phyloP scores from a whole-genome alignment of 2,888 invertebrate species.

The Liopterus haemorrhoidalis region DNA sequence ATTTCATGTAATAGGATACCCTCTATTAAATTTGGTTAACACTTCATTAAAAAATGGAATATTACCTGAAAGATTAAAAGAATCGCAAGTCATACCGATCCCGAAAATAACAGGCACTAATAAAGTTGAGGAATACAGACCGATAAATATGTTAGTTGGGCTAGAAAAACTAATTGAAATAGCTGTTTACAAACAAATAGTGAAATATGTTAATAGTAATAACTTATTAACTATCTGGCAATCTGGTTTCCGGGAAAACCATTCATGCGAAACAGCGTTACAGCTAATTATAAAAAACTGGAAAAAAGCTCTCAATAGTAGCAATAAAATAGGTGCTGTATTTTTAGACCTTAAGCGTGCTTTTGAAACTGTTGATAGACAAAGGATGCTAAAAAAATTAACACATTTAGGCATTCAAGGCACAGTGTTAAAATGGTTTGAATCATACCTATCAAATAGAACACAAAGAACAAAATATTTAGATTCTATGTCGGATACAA shows the following conservation, averaged over 20 bases:
- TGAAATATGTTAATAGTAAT: conserved; percentile 1
- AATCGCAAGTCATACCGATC: background rate
- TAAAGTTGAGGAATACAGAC: conserved; percentile 13
- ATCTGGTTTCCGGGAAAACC: conserved; percentile 1
- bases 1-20: conserved; percentile 1
- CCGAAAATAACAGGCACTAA: conserved; percentile 6
- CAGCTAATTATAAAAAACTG: background rate
- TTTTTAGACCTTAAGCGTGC: conserved; percentile 9
- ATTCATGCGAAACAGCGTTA: conserved; percentile 2
- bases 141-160: conserved; percentile 2
- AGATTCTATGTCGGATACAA: too few relatives aligned
- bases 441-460: too few relatives aligned
- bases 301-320: background rate
- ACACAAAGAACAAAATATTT: too few relatives aligned
- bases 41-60: conserved; percentile 2
- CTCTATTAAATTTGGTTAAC: conserved; percentile 3
- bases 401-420: too few relatives aligned
- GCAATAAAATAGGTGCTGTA: background rate
- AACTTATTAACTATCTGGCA: conserved; percentile 1
- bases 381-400: too few relatives aligned
- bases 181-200: background rate
- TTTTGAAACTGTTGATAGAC: conserved; percentile 7
- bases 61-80: background rate
- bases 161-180: conserved; percentile 9
- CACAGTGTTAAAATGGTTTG: too few relatives aligned